Conservation (phyloP, 35 echinoderm and acorn worm genomes). For the Stichopus chloronotus region DNA sequence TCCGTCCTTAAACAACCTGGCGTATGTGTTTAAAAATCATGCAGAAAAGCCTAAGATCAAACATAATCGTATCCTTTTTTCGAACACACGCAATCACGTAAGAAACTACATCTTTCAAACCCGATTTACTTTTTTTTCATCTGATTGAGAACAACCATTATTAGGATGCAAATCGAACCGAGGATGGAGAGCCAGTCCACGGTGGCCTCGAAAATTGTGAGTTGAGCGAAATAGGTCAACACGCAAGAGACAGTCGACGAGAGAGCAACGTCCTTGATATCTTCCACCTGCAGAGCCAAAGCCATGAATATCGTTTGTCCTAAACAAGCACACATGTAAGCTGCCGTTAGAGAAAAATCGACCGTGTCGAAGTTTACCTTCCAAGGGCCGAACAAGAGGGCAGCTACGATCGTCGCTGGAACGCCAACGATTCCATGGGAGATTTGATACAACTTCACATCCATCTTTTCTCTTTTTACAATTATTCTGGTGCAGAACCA, state of each 20-base stretch:
- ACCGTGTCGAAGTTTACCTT: neutral
- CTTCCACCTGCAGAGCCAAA: neutral
- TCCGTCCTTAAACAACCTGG: no score
- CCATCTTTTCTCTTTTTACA: neutral
- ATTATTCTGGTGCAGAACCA: neutral
- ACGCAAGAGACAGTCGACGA: neutral
- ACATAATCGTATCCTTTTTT: no score
- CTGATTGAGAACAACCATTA: no score
- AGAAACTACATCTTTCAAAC: no score
- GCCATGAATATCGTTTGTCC: neutral
- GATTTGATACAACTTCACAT: neutral
- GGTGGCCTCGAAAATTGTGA: neutral
- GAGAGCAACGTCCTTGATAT: neutral
- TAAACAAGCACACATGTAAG: neutral
- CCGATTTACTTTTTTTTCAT: no score
- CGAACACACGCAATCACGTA: no score
- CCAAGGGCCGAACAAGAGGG: neutral
- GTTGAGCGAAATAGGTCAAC: neutral
- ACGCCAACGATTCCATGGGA: conserved; percentile 12
- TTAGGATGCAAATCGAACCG: no score
- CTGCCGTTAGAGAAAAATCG: neutral
- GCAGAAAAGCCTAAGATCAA: no score
- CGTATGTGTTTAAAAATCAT: no score
- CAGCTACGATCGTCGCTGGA: neutral
- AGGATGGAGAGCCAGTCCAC: neutral